phyloP scores from a whole-genome alignment of 2,113 vertebrate genomes.

The Oryzias curvinotus region DNA sequence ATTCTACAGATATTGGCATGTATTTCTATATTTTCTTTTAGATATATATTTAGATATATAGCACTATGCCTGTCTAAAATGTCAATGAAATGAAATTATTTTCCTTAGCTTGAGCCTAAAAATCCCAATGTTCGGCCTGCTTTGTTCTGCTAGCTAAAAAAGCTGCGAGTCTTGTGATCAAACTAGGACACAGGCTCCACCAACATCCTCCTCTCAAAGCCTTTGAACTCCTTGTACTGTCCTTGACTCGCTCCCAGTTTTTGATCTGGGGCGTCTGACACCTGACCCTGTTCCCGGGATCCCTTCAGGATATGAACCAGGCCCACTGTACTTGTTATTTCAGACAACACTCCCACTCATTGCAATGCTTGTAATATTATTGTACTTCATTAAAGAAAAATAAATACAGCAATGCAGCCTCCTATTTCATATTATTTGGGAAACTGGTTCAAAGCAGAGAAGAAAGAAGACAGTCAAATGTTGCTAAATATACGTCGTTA shows the following conservation, averaged over 20 bases:
- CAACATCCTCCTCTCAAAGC: not conserved
- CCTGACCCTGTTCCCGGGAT: constrained; percentile 44
- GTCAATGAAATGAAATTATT: too few relatives aligned
- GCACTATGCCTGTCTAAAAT: too few relatives aligned
- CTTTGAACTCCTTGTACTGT: constrained; percentile 22
- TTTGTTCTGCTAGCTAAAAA: not conserved
- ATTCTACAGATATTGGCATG: too few relatives aligned
- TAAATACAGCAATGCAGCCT: constrained; percentile 37
- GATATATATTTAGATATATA: too few relatives aligned
- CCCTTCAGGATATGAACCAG: constrained; percentile 30
- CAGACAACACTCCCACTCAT: constrained; percentile 33
- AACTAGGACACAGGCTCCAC: not conserved
- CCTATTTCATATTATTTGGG: constrained; percentile 40
- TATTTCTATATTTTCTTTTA: too few relatives aligned
- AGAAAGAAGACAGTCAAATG: constrained; percentile 44
- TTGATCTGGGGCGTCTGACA: constrained; percentile 51
- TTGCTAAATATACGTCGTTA: constrained; percentile 30
- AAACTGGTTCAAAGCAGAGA: constrained; percentile 39
- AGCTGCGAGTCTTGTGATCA: not conserved
- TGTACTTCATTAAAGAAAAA: constrained; percentile 37
- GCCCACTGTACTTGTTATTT: constrained; percentile 62
- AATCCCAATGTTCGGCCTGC: too few relatives aligned
- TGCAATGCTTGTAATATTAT: constrained; percentile 29
- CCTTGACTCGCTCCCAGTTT: constrained; percentile 17
- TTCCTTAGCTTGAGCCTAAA: too few relatives aligned